Evolutionary conservation across 2,113 vertebrate species (phyloP).

Genomic region (Hemiprocne comata): DNA sequence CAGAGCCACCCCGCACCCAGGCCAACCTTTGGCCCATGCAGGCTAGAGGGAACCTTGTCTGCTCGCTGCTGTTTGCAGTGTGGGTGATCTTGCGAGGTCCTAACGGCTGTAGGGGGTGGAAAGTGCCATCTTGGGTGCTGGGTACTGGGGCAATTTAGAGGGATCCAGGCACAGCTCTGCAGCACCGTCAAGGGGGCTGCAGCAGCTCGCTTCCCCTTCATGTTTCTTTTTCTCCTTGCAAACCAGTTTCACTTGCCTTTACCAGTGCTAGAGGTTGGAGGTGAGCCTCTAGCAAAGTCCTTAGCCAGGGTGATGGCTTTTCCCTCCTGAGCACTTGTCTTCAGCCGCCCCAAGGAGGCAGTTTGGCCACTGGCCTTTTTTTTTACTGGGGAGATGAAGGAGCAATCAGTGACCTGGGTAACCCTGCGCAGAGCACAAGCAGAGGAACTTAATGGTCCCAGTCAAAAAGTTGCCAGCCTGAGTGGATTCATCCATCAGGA

Average conservation of each 20-base stretch:
- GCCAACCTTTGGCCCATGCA: constrained; percentile 29
- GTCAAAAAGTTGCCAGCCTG: constrained; percentile 29
- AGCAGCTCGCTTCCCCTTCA: background rate
- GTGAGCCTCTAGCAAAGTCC: background rate
- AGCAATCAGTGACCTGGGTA: constrained; percentile 27
- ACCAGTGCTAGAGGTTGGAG: background rate
- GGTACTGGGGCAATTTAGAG: background rate
- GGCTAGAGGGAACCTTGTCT: background rate
- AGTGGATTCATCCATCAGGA: background rate
- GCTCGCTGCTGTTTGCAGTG: background rate
- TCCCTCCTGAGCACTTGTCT: background rate
- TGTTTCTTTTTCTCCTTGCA: background rate
- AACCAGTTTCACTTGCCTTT: background rate
- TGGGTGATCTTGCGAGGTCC: background rate
- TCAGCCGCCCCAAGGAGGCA: background rate
- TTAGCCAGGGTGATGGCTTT: background rate
- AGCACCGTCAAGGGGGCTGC: rapidly evolving
- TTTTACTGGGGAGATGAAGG: background rate
- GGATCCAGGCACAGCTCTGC: background rate
- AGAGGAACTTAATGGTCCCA: background rate
- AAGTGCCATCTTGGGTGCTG: background rate
- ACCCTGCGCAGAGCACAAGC: background rate
- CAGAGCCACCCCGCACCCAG: background rate
- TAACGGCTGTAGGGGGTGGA: background rate
- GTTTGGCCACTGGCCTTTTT: background rate